Evolutionary conservation across 2,797 vertebrate genomes (phyloP).

Genomic region (Artibeus lituratus): DNA sequence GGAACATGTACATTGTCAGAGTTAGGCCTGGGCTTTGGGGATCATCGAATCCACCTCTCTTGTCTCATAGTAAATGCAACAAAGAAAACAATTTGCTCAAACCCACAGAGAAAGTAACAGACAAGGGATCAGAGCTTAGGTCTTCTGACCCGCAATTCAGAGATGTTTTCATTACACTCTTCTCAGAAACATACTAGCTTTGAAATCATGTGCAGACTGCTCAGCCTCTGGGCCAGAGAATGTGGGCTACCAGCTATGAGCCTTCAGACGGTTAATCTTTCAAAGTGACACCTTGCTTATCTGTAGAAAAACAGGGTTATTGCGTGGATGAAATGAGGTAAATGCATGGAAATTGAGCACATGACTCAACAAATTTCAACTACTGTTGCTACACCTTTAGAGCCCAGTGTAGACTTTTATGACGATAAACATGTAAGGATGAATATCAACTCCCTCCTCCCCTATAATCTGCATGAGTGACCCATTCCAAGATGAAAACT

Average conservation of each 20-base stretch:
- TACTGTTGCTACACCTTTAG: not conserved
- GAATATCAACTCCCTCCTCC: not conserved
- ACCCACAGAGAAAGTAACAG: not conserved
- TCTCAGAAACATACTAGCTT: slow-evolving; percentile 20
- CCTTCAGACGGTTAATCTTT: not conserved
- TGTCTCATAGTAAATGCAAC: not conserved
- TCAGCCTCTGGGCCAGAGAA: not conserved
- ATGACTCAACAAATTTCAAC: not conserved
- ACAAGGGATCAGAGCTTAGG: not conserved
- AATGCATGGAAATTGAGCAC: not conserved
- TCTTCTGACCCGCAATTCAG: not conserved
- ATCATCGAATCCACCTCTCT: not conserved
- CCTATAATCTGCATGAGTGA: not conserved
- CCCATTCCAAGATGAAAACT: not conserved
- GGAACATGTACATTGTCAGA: not conserved
- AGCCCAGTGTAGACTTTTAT: not conserved
- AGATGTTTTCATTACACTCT: not conserved
- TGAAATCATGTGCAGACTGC: not conserved
- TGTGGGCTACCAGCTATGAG: not conserved
- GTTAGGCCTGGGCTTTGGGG: not conserved
- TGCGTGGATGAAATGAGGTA: not conserved
- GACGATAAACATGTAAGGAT: not conserved
- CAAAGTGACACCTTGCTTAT: not conserved
- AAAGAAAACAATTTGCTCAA: not conserved
- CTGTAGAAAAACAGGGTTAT: not conserved